Evolutionary conservation across 2,113 vertebrate genomes (phyloP), one percentile per base, ranked within the genome.

Genomic region (Gulo gulo): DNA sequence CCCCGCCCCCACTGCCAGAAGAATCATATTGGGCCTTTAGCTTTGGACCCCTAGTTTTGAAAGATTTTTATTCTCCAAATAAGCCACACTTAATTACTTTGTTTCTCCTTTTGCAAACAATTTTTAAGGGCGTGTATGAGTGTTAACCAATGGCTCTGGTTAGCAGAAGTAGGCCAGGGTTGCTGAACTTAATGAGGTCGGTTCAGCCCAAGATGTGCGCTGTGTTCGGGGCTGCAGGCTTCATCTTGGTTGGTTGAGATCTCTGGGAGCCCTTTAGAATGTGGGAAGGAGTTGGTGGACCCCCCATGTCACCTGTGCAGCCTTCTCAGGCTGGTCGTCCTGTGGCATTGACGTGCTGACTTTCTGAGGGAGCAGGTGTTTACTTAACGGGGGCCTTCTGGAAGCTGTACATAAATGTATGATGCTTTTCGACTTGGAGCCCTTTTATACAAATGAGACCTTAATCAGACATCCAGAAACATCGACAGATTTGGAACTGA

Each of bases 21-120:
- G 31, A 65, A 26, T 8, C 29, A 29, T 79, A 63, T 80, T 81
- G n/a, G 78, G 80, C n/a, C 20, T 9, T 36, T 45, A 63, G 0
- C 6, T 67, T 67, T 67, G 29, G 78, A 74, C 34, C 29, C 29
- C 42, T 93, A 12, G 69, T 78, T 96, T 93, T 93, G 79, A 65
- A 55, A 78, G 20, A 82, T 82, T 93, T 95, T 96, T 91, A 52
- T 59, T 83, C 63, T 84, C 81, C 39, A 80, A 52, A 84, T 89
- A 42, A 9, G 47, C 6, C 39, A 45, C 2, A 24, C 11, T 36
- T 31, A 6, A 6, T 13, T 71, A 39, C 20, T 83, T 90, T 83
- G 26, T 93, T 95, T 81, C 71, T 91, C 61, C 78, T 91, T 95
- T 67, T 59, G 69, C 50, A 80, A 74, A 63, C 79, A 42, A 84